phyloP scores from a whole-genome alignment of 2,797 vertebrate genomes.

The Microcaecilia unicolor region DNA sequence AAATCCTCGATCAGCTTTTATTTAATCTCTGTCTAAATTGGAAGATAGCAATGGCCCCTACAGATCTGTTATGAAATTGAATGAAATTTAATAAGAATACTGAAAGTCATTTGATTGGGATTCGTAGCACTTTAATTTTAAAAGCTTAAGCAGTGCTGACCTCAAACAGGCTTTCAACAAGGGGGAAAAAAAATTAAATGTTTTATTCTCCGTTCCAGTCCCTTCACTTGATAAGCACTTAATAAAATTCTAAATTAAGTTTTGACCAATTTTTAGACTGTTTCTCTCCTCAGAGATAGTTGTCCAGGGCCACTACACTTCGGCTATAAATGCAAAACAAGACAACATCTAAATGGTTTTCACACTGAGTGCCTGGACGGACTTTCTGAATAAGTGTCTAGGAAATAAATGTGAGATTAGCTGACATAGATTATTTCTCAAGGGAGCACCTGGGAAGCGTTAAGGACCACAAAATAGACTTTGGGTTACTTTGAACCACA shows the following conservation, averaged over 20 bases:
- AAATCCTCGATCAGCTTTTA: slow-evolving; percentile 61
- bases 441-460: slow-evolving; percentile 22
- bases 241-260: slow-evolving; percentile 31
- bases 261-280: slow-evolving; percentile 6
- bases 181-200: slow-evolving; percentile 20
- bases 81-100: slow-evolving; percentile 53
- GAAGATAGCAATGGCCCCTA: slow-evolving; percentile 42
- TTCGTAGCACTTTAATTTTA: slow-evolving; percentile 48
- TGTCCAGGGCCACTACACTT: slow-evolving; percentile 23
- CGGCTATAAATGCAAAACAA: slow-evolving; percentile 25
- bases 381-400: slow-evolving; percentile 5
- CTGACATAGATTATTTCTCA: slow-evolving; percentile 9
- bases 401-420: slow-evolving; percentile 15
- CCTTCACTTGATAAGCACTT: slow-evolving; percentile 31
- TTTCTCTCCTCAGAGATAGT: slow-evolving; percentile 19
- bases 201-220: slow-evolving; percentile 27
- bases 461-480: slow-evolving; percentile 22
- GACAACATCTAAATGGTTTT: slow-evolving; percentile 28
- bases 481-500: slow-evolving; percentile 21
- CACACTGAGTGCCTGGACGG: slow-evolving; percentile 12
- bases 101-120: slow-evolving; percentile 51
- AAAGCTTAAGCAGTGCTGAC: slow-evolving; percentile 45
- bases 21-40: slow-evolving; percentile 56
- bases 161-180: slow-evolving; percentile 36
- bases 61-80: slow-evolving; percentile 44